phyloP scores from a whole-genome alignment of 2,888 invertebrate genomes.

The Lithophane ornitopus region DNA sequence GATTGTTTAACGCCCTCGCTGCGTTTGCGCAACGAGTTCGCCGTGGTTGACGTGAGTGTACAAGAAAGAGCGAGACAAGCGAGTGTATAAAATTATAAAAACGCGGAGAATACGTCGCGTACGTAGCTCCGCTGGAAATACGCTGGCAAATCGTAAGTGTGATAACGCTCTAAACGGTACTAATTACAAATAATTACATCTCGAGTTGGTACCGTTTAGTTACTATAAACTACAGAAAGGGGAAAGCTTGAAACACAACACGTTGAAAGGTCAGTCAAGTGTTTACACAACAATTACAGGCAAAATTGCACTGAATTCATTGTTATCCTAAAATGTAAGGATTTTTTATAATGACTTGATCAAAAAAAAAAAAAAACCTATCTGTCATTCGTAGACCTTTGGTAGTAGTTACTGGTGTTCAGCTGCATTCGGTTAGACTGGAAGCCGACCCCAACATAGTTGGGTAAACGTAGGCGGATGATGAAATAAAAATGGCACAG shows the following conservation, averaged over 20 bases:
- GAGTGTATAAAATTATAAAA: too few relatives aligned
- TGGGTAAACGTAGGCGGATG: not conserved
- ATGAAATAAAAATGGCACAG: not conserved
- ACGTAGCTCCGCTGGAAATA: too few relatives aligned
- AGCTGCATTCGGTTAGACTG: not conserved
- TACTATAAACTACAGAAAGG: not conserved
- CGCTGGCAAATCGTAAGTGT: too few relatives aligned
- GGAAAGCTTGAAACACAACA: constrained; percentile 15
- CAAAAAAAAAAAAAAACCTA: too few relatives aligned
- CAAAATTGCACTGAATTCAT: not conserved
- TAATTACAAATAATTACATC: not conserved
- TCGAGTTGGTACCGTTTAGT: not conserved
- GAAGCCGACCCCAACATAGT: too few relatives aligned
- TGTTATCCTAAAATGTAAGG: not conserved
- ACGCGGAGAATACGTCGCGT: too few relatives aligned
- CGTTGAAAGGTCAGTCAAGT: constrained; percentile 28
- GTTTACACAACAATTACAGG: constrained; percentile 11
- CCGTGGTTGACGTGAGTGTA: too few relatives aligned
- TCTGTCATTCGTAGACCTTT: not conserved
- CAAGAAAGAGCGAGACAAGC: too few relatives aligned
- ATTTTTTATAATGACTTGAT: too few relatives aligned
- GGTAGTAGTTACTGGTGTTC: not conserved
- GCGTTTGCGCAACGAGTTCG: too few relatives aligned
- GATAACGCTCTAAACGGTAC: not conserved
- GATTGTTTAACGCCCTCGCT: too few relatives aligned